A percentile compares a stretch with the other conserved stretches of the same genome.
These are phyloP conservation scores for Thoracochromis brauschi DNA, from an alignment of 2,113 vertebrate genomes.

Conservation along the genomic window DNA sequence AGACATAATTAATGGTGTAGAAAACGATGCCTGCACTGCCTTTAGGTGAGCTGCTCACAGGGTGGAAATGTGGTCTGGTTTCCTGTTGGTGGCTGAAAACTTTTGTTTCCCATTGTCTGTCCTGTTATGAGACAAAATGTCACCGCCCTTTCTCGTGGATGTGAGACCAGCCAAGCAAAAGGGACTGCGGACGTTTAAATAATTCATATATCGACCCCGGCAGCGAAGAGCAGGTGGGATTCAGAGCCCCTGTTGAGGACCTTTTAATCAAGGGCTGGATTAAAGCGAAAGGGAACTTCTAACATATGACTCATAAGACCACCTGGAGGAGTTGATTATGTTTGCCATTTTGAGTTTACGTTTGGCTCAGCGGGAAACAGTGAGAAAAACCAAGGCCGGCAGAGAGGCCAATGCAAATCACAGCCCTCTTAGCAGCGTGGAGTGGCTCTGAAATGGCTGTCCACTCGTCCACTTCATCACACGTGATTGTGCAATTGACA, in stretches of 20 bases:
- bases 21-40: not conserved
- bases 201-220: not conserved
- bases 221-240: not conserved
- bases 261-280: not conserved
- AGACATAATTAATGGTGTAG: not conserved
- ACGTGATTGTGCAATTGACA: not conserved
- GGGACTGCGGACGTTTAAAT: not conserved
- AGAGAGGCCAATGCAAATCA: not conserved
- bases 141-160: not conserved
- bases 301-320: conserved; percentile 9
- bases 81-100: not conserved
- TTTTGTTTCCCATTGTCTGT: not conserved
- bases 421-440: not conserved
- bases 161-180: not conserved
- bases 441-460: not conserved
- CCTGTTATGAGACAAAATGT: not conserved
- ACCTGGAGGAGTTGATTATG: conserved; percentile 10
- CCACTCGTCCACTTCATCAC: not conserved
- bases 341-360: conserved; percentile 29
- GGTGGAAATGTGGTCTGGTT: not conserved
- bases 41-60: not conserved
- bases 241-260: not conserved
- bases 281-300: not conserved
- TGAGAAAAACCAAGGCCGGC: not conserved
- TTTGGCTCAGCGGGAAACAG: conserved; percentile 6